phyloP scores from a whole-genome alignment of 1,140 invertebrate species.

The Trachymyrmex septentrionalis region DNA sequence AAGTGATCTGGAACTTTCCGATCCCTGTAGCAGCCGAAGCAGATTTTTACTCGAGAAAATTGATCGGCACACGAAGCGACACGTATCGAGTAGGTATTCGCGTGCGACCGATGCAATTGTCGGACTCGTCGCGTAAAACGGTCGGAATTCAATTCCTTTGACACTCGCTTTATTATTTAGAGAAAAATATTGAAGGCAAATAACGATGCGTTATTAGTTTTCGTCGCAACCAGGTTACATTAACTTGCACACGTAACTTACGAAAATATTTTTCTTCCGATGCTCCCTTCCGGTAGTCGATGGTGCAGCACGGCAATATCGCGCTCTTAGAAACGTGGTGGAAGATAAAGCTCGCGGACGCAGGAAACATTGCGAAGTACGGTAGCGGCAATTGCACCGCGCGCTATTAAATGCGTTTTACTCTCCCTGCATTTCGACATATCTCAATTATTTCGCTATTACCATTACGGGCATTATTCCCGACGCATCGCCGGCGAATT shows the following conservation, averaged over 20 bases:
- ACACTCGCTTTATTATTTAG: background rate
- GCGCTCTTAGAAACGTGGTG: background rate
- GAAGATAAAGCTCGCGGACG: slow-evolving; percentile 43
- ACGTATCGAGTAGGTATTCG: background rate
- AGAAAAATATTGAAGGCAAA: background rate
- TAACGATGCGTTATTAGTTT: background rate
- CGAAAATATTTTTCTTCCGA: slow-evolving; percentile 13
- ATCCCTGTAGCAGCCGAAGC: slow-evolving; percentile 37
- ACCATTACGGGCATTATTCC: slow-evolving; percentile 41
- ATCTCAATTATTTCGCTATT: slow-evolving; percentile 61
- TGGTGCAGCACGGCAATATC: background rate
- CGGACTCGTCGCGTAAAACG: background rate
- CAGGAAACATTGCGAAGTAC: slow-evolving; percentile 45
- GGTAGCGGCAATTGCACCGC: slow-evolving; percentile 44
- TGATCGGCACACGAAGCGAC: background rate
- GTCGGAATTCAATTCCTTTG: slow-evolving; percentile 10
- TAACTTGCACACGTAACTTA: background rate
- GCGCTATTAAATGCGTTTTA: slow-evolving; percentile 33
- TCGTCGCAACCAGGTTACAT: background rate
- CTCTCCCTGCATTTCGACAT: slow-evolving; percentile 34
- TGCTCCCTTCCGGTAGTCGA: slow-evolving; percentile 42
- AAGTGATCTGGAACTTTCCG: slow-evolving; percentile 52
- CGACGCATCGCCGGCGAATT: slow-evolving; percentile 27
- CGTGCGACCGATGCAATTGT: slow-evolving; percentile 12
- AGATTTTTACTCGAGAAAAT: slow-evolving; percentile 46